Evolutionary conservation across 2,888 invertebrate genomes (phyloP), one percentile per base, ranked within the genome.

Genomic region (Elmis aenea): DNA sequence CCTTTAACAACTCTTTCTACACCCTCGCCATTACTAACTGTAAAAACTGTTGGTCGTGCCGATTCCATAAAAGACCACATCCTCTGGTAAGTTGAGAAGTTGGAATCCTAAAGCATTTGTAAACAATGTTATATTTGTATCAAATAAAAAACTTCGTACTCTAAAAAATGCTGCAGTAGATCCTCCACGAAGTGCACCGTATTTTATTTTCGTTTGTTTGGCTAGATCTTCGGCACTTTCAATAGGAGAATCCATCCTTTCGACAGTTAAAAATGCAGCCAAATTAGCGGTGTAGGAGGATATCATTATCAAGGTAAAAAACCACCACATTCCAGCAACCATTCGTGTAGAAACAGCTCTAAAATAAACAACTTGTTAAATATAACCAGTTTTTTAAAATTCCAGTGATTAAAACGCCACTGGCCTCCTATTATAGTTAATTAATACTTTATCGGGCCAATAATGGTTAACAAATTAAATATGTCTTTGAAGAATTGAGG

Each of bases 31-130:
- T 93, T 95, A 52, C 79, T 84, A 26, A 79, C 75, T 0, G 88
- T 84, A 62, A 95, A 93, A 0, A 95, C 91, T 0, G 84, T 77
- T 0, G 95, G 93, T 25, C 85, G 76, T 3, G 90, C 83, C 1
- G 87, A 86, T 54, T 82, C 83, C 96, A 96, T 97, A 54, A 88
- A 85, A 0, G 88, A 83, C 90, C 93, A 96, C 93, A 97, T 96
- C 21, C 88, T 76, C 66, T 91, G 86, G 69, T 95, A 96, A 5
- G 90, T 89, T 0, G 89, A 84, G 55, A 93, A 88, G 68, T 93
- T 92, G 1, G 95, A 94, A 58, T 92, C 92, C 87, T 92, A 57
- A 36, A 69, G 70, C 36, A 29, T 21, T 42, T 5, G 14, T 21
- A 20, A 25, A 37, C 14, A 26, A 20, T 18, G 15, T 24, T 14